phyloP scores from a whole-genome alignment of 2,888 invertebrate genomes.

The Orchesella flavescens region DNA sequence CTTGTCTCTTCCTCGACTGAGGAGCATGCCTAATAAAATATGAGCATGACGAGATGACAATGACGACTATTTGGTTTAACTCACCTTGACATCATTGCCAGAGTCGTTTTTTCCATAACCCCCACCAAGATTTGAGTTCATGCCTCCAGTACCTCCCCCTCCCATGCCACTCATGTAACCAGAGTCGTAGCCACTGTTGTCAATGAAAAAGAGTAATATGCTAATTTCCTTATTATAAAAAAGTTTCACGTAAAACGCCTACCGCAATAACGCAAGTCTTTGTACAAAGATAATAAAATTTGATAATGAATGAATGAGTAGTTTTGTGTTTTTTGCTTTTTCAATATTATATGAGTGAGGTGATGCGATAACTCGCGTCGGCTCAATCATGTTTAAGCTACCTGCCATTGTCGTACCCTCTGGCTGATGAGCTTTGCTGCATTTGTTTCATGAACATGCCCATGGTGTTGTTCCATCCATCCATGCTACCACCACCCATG shows the following conservation, averaged over 20 bases:
- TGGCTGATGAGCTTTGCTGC: conserved; percentile 68
- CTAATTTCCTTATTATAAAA: conserved; percentile 41
- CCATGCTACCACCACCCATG: conserved; percentile 66
- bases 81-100: conserved; percentile 71
- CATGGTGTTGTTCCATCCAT: conserved; percentile 71
- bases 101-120: conserved; percentile 71
- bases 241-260: conserved; percentile 30
- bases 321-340: conserved; percentile 33
- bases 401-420: conserved; percentile 68
- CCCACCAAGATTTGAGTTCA: conserved; percentile 68
- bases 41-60: conserved; percentile 50
- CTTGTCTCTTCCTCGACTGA: conserved; percentile 2
- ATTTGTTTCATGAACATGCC: conserved; percentile 72
- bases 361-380: conserved; percentile 57
- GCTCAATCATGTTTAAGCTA: conserved; percentile 59
- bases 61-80: conserved; percentile 44
- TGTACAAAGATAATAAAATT: conserved; percentile 47
- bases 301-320: conserved; percentile 38
- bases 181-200: conserved; percentile 69
- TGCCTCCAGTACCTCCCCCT: conserved; percentile 67
- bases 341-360: conserved; percentile 36
- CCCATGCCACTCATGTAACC: conserved; percentile 72
- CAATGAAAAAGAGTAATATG: conserved; percentile 46
- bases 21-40: conserved; percentile 32
- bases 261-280: conserved; percentile 53